Evolutionary conservation across 2,888 invertebrate species (phyloP), one percentile per base, ranked within the genome.

Genomic region (Nasonovia ribisnigri): DNA sequence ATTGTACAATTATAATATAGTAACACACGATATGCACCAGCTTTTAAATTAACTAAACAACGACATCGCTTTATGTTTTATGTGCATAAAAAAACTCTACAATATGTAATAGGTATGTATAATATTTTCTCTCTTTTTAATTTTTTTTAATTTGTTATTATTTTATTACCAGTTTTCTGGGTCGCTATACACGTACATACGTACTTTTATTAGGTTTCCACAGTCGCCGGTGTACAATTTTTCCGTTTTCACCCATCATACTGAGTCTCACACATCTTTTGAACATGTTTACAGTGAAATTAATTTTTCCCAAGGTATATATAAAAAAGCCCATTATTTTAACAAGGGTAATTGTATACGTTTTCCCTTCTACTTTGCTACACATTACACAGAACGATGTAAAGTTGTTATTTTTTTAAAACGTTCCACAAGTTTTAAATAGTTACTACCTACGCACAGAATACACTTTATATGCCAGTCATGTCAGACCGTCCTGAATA

Each of bases 11-110:
- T 77, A 57, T 54, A 43, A 24, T 48, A n/a, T 67, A 48, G 20
- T 42, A 48, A 48, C 42, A 48, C 43, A 88, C 13, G 26, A 29
- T 43, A 46, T 13, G 57, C 8, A 57, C 29, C 13, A 51, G 10
- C 48, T 67, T 92, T 92, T 29, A 92, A 87, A 92, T 92, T 87
- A 92, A 87, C 46, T 51, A 29, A 29, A 88, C 42, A 51, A 92
- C 11, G 36, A 91, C 46, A 87, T 48, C 20, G 36, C 36, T 77
- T 77, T 36, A 36, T 48, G 29, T 20, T 77, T 77, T 36, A 36
- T 48, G 29, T 20, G 24, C 6, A 48, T 24, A 60, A 48, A 86
- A 60, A 86, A 86, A 84, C 24, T 54, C 36, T 84, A 84, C 54
- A 84, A 43, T 51, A n/a, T n/a, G n/a, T n/a, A n/a, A n/a, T n/a